Evolutionary conservation across 2,888 invertebrate species (phyloP).

Genomic region (Nomada fucata): DNA sequence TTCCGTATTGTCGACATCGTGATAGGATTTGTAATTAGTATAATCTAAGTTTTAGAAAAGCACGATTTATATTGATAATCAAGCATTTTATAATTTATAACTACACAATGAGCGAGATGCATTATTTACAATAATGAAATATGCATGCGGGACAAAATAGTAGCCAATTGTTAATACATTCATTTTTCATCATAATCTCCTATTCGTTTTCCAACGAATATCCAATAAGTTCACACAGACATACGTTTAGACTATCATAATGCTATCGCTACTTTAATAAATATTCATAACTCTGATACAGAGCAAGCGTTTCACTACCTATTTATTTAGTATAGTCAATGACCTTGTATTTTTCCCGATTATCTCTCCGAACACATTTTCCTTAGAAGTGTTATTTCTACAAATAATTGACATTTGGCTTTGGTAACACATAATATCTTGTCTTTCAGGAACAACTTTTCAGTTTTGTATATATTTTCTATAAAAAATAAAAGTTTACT

Average conservation of each 20-base stretch:
- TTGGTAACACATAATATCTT: conserved; percentile 36
- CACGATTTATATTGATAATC: conserved; percentile 61
- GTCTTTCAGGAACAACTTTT: background rate
- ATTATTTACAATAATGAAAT: conserved; percentile 77
- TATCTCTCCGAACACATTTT: conserved; percentile 23
- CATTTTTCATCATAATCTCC: conserved; percentile 46
- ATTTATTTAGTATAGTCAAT: conserved; percentile 57
- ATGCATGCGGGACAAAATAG: conserved; percentile 71
- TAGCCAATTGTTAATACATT: conserved; percentile 66
- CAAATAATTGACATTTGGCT: conserved; percentile 38
- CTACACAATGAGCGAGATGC: conserved; percentile 66
- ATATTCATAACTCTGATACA: conserved; percentile 81
- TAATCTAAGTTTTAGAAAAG: conserved; percentile 40
- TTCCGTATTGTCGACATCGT: conserved; percentile 2
- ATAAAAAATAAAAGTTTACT: conserved; percentile 14
- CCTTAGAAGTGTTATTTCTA: conserved; percentile 5
- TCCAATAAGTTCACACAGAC: conserved; percentile 38
- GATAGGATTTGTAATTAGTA: conserved; percentile 40
- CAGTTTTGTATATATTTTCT: conserved; percentile 9
- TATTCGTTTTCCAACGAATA: conserved; percentile 43
- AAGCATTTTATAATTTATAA: conserved; percentile 69
- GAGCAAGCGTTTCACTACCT: conserved; percentile 73
- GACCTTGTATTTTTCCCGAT: conserved; percentile 28
- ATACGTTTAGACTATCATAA: conserved; percentile 52
- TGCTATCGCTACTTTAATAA: conserved; percentile 71